Evolutionary conservation across 2,888 invertebrate genomes (phyloP).

Genomic region (Phengaris alcon): DNA sequence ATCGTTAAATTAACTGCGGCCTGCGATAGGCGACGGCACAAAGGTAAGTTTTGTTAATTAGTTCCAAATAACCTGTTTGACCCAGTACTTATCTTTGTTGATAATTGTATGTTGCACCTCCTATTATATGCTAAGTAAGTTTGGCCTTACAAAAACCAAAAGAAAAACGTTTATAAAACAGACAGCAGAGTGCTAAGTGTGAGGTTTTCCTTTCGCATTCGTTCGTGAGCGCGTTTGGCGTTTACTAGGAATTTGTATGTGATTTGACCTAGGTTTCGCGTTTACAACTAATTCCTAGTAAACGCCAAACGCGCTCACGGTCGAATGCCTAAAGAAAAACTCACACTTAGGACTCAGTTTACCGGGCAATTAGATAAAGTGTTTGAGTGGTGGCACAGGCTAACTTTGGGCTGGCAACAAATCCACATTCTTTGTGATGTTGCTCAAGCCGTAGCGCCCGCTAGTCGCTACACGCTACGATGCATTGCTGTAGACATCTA

Average conservation of each 20-base stretch:
- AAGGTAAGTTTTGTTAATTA: slow-evolving; percentile 1
- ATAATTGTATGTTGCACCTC: background rate
- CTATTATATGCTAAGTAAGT: too few species aligned
- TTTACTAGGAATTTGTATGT: too few species aligned
- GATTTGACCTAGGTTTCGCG: too few species aligned
- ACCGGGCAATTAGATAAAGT: slow-evolving; percentile 32
- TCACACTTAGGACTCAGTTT: background rate
- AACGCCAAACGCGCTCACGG: too few species aligned
- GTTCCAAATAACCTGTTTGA: slow-evolving; percentile 5
- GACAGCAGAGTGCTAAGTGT: background rate
- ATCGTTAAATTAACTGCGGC: slow-evolving; percentile 22
- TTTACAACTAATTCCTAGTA: too few species aligned
- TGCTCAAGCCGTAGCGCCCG: slow-evolving; percentile 57
- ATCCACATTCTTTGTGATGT: slow-evolving; percentile 53
- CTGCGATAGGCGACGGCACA: background rate
- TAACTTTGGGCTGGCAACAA: slow-evolving; percentile 48
- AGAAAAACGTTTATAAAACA: background rate
- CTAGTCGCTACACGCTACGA: slow-evolving; percentile 40
- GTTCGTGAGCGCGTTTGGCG: too few species aligned
- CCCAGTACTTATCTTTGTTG: background rate
- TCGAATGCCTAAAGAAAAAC: too few species aligned
- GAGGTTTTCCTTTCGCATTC: too few species aligned
- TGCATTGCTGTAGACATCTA: slow-evolving; percentile 58
- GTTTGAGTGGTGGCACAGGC: slow-evolving; percentile 46
- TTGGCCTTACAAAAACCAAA: background rate